Percentiles rank a stretch among this genome's conserved stretches.
Conservation (phyloP, 2,888 invertebrate genomes). For the Zygogramma bicolorata region DNA sequence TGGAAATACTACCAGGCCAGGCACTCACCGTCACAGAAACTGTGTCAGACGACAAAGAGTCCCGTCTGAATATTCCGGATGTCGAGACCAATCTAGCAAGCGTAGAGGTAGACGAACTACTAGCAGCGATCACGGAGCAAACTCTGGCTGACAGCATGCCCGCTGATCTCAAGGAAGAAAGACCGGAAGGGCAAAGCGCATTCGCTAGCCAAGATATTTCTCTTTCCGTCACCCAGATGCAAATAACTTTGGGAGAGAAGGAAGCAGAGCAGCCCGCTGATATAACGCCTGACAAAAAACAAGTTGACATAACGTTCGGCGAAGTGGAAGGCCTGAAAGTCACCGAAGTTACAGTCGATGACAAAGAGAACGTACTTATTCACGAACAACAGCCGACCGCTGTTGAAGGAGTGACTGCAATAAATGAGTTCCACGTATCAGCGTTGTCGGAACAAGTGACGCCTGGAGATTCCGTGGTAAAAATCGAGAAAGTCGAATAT, state of each 20-base stretch:
- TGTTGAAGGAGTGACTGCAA: constrained; percentile 69
- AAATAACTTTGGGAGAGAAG: constrained; percentile 69
- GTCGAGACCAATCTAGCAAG: constrained; percentile 69
- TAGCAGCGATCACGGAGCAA: constrained; percentile 70
- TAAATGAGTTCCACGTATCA: constrained; percentile 69
- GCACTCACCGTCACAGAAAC: constrained; percentile 74
- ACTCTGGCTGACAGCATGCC: constrained; percentile 65
- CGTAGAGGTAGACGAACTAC: constrained; percentile 68
- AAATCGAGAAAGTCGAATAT: constrained; percentile 50
- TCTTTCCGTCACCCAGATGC: constrained; percentile 66
- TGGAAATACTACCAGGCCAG: constrained; percentile 71
- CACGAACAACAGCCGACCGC: constrained; percentile 63
- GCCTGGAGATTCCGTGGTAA: constrained; percentile 63
- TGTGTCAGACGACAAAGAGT: constrained; percentile 69
- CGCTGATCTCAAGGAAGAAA: constrained; percentile 65
- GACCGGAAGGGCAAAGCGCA: constrained; percentile 65
- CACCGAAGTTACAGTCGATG: constrained; percentile 69
- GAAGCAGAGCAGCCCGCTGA: constrained; percentile 67
- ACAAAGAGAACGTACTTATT: constrained; percentile 69
- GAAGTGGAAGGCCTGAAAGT: constrained; percentile 74
- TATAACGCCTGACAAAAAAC: constrained; percentile 70
- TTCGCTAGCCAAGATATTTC: constrained; percentile 65
- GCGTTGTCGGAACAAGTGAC: constrained; percentile 73
- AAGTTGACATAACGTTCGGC: constrained; percentile 68
- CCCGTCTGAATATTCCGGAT: constrained; percentile 63